A percentile compares a stretch with the other conserved stretches of the same genome.
phyloP scores from a whole-genome alignment of 2,113 vertebrate genomes.

The Heterochromis multidens region DNA sequence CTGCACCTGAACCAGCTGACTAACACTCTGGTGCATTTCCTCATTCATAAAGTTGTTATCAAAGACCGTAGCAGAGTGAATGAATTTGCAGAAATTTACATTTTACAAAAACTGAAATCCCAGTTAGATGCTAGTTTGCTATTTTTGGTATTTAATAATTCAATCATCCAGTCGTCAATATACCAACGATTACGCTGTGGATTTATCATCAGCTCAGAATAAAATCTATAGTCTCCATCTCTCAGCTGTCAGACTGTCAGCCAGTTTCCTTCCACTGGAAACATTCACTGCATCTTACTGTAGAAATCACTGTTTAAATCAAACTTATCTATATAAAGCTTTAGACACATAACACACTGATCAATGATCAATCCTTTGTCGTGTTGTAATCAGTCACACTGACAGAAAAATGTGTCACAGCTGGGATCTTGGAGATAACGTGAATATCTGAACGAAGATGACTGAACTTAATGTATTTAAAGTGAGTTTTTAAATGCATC shows the following conservation, averaged over 20 bases:
- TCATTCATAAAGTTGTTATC: not conserved
- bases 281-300: too few species aligned
- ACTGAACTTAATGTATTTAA: not conserved
- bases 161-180: not conserved
- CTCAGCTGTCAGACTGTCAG: too few species aligned
- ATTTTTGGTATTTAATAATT: not conserved
- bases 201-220: too few species aligned
- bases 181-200: too few species aligned
- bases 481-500: not conserved
- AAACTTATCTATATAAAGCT: not conserved
- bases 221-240: too few species aligned
- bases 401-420: accelerated
- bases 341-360: not conserved
- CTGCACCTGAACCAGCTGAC: too few species aligned
- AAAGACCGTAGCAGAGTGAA: not conserved
- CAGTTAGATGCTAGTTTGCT: not conserved
- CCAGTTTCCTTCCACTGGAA: too few species aligned
- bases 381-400: not conserved
- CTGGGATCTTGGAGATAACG: too few species aligned
- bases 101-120: not conserved
- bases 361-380: not conserved
- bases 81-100: accelerated
- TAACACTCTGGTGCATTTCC: too few species aligned
- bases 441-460: not conserved
- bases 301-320: not conserved